Conservation (phyloP, 1,140 invertebrate species). For the Ridgeia piscesae region DNA sequence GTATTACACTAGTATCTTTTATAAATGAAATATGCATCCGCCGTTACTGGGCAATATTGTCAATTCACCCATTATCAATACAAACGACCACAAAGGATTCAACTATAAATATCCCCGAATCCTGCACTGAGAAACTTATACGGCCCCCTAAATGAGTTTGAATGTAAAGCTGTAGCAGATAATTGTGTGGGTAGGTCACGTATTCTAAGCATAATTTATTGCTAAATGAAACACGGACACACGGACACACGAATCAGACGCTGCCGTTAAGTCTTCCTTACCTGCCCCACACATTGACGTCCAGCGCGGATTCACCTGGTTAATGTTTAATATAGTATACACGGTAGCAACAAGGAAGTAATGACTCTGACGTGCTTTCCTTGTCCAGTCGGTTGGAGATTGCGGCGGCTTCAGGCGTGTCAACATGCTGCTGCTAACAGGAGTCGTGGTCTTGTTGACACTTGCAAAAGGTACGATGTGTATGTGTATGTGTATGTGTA, state of each 20-base stretch:
- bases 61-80: no score
- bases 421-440: neutral
- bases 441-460: neutral
- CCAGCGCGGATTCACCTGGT: neutral
- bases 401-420: neutral
- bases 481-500: no score
- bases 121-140: no score
- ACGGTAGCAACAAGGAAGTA: neutral
- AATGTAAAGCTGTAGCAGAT: no score
- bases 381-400: neutral
- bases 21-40: no score
- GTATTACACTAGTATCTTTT: no score
- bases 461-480: neutral
- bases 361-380: neutral
- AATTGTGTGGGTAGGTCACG: no score
- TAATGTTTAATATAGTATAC: neutral
- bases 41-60: no score
- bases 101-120: no score
- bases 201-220: neutral
- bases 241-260: no score
- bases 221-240: neutral
- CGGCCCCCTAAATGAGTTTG: no score
- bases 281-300: neutral
- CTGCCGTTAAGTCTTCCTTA: neutral
- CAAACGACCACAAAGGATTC: no score